These are phyloP conservation scores for Macaca nemestrina DNA, from an alignment of 2,113 vertebrate species.

Conservation along the genomic window DNA sequence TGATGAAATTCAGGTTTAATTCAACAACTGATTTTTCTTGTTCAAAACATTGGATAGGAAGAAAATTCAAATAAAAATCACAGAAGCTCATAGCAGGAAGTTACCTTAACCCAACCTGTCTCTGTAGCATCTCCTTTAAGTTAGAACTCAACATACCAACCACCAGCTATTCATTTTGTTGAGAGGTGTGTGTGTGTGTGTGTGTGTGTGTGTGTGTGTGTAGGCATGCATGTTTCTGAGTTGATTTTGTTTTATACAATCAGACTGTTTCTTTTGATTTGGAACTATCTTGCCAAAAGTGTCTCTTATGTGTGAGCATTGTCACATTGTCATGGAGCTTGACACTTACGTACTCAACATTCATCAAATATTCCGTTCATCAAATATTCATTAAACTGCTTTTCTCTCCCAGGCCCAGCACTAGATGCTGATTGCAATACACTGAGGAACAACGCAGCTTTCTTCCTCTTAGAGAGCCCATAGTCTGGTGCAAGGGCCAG, in stretches of 20 bases:
- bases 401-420: not conserved
- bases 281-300: not conserved
- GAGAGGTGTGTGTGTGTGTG: not conserved
- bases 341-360: not conserved
- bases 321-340: not conserved
- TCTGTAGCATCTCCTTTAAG: not conserved
- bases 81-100: not conserved
- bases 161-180: not conserved
- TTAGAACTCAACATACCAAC: not conserved
- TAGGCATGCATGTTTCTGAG: not conserved
- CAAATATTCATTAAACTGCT: not conserved
- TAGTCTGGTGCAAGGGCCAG: not conserved
- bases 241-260: not conserved
- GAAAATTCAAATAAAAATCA: slow-evolving; percentile 22
- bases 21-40: slow-evolving; percentile 60
- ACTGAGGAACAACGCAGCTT: not conserved
- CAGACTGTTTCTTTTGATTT: not conserved
- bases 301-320: not conserved
- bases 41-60: slow-evolving; percentile 43
- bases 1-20: slow-evolving; percentile 69
- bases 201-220: not conserved
- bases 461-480: not conserved
- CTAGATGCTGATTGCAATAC: not conserved
- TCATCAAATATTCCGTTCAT: slow-evolving; percentile 2
- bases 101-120: slow-evolving; percentile 16